Conservation (phyloP, 2,113 vertebrate genomes). For the Plotosus lineatus region DNA sequence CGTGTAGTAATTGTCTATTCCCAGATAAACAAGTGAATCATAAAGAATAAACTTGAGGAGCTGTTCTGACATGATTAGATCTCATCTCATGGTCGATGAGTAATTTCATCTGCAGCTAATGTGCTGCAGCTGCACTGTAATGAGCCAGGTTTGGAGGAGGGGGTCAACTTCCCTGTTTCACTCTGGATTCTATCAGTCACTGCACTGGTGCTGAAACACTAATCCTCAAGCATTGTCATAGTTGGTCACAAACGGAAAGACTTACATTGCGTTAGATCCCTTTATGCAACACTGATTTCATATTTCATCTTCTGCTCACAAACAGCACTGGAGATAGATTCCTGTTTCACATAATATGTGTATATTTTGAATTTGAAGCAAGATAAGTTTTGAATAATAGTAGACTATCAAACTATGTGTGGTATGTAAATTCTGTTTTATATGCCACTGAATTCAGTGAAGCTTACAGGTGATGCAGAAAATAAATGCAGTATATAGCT, state of each 20-base stretch:
- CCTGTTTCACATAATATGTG: not conserved
- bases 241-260: not conserved
- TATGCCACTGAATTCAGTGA: not conserved
- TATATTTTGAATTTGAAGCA: not conserved
- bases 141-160: constrained; percentile 60
- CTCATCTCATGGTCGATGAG: constrained; percentile 67
- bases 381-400: not conserved
- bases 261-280: not conserved
- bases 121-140: constrained; percentile 73
- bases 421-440: not conserved
- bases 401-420: not conserved
- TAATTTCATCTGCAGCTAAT: constrained; percentile 72
- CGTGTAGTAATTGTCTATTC: constrained; percentile 40
- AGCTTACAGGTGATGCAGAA: not conserved
- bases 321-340: constrained; percentile 5
- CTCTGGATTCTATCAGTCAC: constrained; percentile 57
- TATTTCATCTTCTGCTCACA: not conserved
- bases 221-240: not conserved
- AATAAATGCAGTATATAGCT: not conserved
- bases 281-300: not conserved
- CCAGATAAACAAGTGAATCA: constrained; percentile 54
- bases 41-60: constrained; percentile 59
- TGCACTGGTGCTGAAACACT: constrained; percentile 31
- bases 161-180: constrained; percentile 53
- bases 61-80: constrained; percentile 65